These are phyloP conservation scores for Antheraea assamensis DNA, from an alignment of 2,888 invertebrate species.

Conservation along the genomic window DNA sequence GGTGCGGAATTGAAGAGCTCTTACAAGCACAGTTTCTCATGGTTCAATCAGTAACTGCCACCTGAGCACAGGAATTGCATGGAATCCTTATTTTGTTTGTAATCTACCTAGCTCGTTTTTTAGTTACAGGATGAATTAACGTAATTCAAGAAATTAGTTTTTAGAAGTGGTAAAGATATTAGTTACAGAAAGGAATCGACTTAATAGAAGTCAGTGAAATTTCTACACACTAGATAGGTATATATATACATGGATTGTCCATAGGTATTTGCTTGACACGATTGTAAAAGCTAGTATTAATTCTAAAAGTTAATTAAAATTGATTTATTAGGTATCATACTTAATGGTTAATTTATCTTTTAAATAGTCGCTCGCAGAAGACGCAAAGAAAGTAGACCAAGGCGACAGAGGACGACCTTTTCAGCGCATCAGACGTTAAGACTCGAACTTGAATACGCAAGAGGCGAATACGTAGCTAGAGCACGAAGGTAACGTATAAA, in stretches of 20 bases:
- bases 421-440: slow-evolving; percentile 96
- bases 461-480: slow-evolving; percentile 96
- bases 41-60: slow-evolving; percentile 43
- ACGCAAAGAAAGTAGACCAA: slow-evolving; percentile 92
- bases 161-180: no score
- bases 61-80: slow-evolving; percentile 54
- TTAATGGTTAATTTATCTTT: slow-evolving; percentile 24
- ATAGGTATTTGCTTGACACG: no score
- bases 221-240: no score
- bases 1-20: slow-evolving; percentile 64
- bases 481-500: slow-evolving; percentile 85
- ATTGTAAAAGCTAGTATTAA: no score
- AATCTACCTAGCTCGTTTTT: neutral
- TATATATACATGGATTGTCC: no score
- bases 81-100: slow-evolving; percentile 62
- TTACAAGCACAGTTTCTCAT: slow-evolving; percentile 69
- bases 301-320: no score
- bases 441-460: slow-evolving; percentile 94
- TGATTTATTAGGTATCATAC: neutral
- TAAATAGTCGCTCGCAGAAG: slow-evolving; percentile 90
- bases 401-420: slow-evolving; percentile 96
- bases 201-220: no score
- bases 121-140: neutral
- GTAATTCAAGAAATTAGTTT: no score
- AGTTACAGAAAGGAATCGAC: no score